A percentile compares a stretch with the other conserved stretches of the same genome.
Evolutionary conservation across 2,888 invertebrate species (phyloP).

Genomic region (Aricia artaxerxes): DNA sequence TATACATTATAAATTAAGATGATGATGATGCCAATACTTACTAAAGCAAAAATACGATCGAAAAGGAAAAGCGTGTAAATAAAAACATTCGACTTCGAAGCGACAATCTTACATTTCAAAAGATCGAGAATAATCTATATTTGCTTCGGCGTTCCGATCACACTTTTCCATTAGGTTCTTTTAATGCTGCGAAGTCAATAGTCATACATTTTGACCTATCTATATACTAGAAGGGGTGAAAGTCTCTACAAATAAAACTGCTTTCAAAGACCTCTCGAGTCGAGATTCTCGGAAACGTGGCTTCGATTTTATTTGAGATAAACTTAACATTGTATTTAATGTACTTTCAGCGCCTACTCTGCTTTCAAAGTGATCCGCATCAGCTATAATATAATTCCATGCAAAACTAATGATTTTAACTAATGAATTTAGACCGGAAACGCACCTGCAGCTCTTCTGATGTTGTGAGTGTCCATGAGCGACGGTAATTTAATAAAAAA

Average conservation of each 20-base stretch:
- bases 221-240: slow-evolving; percentile 19
- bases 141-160: slow-evolving; percentile 50
- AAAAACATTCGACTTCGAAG: slow-evolving; percentile 7
- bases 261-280: neutral
- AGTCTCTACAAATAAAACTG: slow-evolving; percentile 30
- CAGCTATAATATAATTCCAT: neutral
- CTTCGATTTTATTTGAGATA: slow-evolving; percentile 26
- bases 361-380: neutral
- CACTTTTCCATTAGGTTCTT: slow-evolving; percentile 56
- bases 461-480: too few species aligned
- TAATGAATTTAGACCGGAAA: too few species aligned
- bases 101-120: slow-evolving; percentile 29
- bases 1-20: too few species aligned
- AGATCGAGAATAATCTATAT: slow-evolving; percentile 49
- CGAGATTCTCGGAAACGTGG: slow-evolving; percentile 11
- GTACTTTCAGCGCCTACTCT: neutral
- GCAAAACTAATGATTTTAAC: too few species aligned
- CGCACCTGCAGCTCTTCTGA: too few species aligned
- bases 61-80: neutral
- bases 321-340: slow-evolving; percentile 18
- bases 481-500: too few species aligned
- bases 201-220: slow-evolving; percentile 26
- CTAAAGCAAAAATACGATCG: neutral
- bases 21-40: neutral
- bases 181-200: slow-evolving; percentile 38